These are phyloP conservation scores for Leptura quadrifasciata DNA, from an alignment of 2,888 invertebrate species.

Conservation along the genomic window DNA sequence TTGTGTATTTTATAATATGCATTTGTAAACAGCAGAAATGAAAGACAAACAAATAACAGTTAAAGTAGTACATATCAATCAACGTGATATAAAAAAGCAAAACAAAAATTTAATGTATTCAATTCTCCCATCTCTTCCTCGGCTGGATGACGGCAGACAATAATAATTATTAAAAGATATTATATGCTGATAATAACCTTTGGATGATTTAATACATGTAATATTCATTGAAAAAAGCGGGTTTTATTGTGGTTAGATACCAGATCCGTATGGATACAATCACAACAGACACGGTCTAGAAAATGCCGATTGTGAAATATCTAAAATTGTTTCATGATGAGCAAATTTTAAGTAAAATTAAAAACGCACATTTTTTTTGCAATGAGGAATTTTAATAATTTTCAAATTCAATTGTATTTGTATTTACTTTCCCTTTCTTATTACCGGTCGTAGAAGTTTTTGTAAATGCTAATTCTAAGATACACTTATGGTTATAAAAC, in stretches of 20 bases:
- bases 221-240: constrained; percentile 3
- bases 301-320: background rate
- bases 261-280: background rate
- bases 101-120: background rate
- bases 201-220: background rate
- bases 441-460: no score
- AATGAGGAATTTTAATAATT: no score
- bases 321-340: background rate
- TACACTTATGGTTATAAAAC: no score
- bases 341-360: background rate
- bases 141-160: background rate
- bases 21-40: background rate
- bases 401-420: no score
- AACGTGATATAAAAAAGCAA: background rate
- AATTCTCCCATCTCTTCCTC: background rate
- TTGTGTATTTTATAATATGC: background rate
- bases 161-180: background rate
- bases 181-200: background rate
- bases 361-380: background rate
- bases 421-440: no score
- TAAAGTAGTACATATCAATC: background rate
- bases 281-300: background rate
- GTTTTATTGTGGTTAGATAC: background rate
- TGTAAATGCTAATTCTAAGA: no score
- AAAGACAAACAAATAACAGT: background rate